Evolutionary conservation across 2,888 invertebrate species (phyloP), one percentile per base, ranked within the genome.

Genomic region (Netelia inedita): DNA sequence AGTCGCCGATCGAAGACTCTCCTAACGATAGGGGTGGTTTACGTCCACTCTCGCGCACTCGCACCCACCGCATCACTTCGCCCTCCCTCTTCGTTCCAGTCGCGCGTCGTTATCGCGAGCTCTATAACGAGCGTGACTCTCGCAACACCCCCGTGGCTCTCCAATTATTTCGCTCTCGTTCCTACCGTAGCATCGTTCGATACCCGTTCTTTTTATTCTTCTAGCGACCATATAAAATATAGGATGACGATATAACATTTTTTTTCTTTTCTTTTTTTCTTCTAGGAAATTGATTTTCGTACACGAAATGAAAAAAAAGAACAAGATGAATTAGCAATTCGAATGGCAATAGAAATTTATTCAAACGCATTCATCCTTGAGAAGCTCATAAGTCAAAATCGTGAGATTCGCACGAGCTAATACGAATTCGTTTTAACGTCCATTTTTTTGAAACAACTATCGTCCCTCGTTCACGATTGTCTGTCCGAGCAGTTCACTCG

Each of bases 1-100:
- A 76, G 80, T 71, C 50, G 82, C 43, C 43, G 2, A 85, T 87
- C 83, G 86, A 87, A 86, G 83, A 79, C 86, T 85, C 83, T 75
- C 55, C 83, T 85, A 87, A 88, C 88, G 88, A 88, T 88, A 87
- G 83, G 85, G 74, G 83, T 87, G 83, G 79, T 86, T 87, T 83
- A 84, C 84, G 69, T 80, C 79, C 79, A 71, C 59, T 69, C 73
- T 23, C 83, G 23, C 69, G 63, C 65, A 63, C 80, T 76, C 71
- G 63, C 79, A 35, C 71, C 71, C 79, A 35, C 72, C 43, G 57
- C 23, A 63, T 16, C 69, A 43, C 53, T 75, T 57, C 35, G 28
- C 63, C 23, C 55, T 10, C 59, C 78, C 69, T 28, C 73, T 73
- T 68, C 53, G 61, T 41, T 35, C 73, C 66, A 23, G 21, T 80